phyloP scores from a whole-genome alignment of 2,888 invertebrate species.

The Onchidella celtica region DNA sequence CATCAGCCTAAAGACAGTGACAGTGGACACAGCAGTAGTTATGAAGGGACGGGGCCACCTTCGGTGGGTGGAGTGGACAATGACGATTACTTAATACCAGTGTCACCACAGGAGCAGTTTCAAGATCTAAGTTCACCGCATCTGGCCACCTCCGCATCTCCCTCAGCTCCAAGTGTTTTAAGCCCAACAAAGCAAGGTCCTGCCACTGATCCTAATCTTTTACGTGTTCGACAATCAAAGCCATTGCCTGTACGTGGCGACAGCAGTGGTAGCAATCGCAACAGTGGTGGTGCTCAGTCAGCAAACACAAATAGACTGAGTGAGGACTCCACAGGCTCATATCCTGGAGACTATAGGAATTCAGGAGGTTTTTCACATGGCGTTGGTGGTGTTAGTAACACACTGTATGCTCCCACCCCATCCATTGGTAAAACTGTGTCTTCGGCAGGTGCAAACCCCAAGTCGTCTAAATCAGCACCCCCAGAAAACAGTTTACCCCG shows the following conservation, averaged over 20 bases:
- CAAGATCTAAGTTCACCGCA: background rate
- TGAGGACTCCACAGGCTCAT: constrained; percentile 1
- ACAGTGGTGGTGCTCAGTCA: background rate
- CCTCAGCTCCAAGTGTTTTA: background rate
- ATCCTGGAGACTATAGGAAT: constrained; percentile 34
- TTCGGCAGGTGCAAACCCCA: background rate
- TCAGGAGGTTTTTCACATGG: constrained; percentile 7
- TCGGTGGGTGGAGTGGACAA: constrained; percentile 55
- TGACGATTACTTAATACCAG: constrained; percentile 71
- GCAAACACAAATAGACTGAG: constrained; percentile 1
- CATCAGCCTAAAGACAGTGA: constrained; percentile 70
- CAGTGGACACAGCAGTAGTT: constrained; percentile 74
- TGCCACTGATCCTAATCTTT: background rate
- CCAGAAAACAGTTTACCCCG: constrained; percentile 3
- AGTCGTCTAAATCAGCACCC: background rate
- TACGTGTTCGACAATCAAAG: constrained; percentile 3
- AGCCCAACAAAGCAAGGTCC: background rate
- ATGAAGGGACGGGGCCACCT: constrained; percentile 52
- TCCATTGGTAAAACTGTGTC: background rate
- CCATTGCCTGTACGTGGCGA: background rate
- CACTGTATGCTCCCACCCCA: background rate
- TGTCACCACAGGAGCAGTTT: background rate
- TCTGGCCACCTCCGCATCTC: background rate
- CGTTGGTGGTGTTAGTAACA: background rate
- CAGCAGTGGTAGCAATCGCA: background rate